These are phyloP conservation scores for Callopanchax toddi DNA, from an alignment of 2,113 vertebrate species.

Conservation along the genomic window DNA sequence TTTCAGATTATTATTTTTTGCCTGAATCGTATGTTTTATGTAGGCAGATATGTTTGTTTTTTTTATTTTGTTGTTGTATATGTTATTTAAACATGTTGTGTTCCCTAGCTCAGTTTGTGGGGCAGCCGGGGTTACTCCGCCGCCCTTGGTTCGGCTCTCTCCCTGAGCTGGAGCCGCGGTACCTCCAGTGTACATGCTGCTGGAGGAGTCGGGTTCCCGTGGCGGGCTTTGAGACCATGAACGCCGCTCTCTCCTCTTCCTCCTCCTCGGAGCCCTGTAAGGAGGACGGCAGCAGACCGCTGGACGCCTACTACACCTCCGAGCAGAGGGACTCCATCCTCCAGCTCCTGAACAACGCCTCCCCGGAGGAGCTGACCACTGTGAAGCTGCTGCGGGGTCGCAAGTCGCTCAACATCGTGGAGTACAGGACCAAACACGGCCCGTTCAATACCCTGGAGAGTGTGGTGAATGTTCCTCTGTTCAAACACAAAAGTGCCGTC, in stretches of 20 bases:
- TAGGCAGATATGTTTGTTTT: too few species aligned
- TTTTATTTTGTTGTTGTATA: too few species aligned
- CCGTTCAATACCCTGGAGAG: conserved; percentile 79
- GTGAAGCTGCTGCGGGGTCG: conserved; percentile 79
- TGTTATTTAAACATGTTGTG: too few species aligned
- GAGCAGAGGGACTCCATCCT: conserved; percentile 79
- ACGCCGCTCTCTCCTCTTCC: conserved; percentile 1
- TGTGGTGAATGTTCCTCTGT: conserved; percentile 75
- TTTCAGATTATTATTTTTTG: background rate
- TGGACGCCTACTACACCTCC: conserved; percentile 75
- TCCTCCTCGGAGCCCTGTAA: conserved; percentile 18
- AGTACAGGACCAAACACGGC: conserved; percentile 75
- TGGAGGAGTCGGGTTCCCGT: conserved; percentile 67
- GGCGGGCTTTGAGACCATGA: conserved; percentile 43
- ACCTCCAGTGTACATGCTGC: conserved; percentile 75
- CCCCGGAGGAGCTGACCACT: conserved; percentile 70
- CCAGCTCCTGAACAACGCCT: conserved; percentile 75
- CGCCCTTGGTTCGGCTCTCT: conserved; percentile 31
- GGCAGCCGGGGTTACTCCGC: conserved; percentile 53
- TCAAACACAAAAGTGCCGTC: conserved; percentile 79
- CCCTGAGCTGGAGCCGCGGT: conserved; percentile 60
- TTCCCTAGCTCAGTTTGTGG: conserved; percentile 41
- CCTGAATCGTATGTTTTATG: background rate
- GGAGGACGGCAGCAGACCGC: conserved; percentile 14
- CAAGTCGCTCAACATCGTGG: conserved; percentile 72